Base-by-base conservation (phyloP, 2,888 invertebrate genomes). In the Trissolcus japonicus region DNA sequence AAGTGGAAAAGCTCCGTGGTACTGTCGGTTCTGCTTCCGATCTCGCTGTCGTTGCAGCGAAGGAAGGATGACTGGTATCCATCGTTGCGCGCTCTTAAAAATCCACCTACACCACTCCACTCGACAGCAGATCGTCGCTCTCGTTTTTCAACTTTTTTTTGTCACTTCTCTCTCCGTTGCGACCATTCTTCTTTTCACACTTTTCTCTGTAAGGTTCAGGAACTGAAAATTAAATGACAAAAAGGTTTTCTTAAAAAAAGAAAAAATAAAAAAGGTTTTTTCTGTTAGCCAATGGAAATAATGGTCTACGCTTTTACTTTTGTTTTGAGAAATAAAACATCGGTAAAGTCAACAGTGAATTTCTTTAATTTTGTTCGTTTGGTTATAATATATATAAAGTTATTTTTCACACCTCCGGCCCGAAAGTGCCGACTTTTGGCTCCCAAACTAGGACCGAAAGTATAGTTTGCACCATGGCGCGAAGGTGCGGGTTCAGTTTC, bases 31-130 rank as follows among this genome's bases (percentile, higher is more conserved):
- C 66, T 66, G 66, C 61, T 69, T 50, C 57, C 68, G 62, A 71
- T 60, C 57, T 69, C 21, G 60, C 55, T 74, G 76, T 74, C 65
- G 81, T 62, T 78, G 78, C 62, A 76, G 73, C 65, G 78, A 74
- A 78, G 76, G 76, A 82, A 80, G 81, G 82, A 81, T 78, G 81
- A 80, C 75, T 79, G 74, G 78, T 75, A 81, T 80, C 79, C 79
- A 80, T 82, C 80, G 79, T 80, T 71, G 76, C 55, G 61, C 48
- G 65, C 68, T 62, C 56, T 56, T 57, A 61, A 76, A 73, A 63
- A 76, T 68, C 65, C 67, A 68, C 75, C 68, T 55, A 62, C 25
- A 57, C 69, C 51, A 62, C 29, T 54, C 35, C 67, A 62, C 56
- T 62, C 65, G 66, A 50, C 68, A 67, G 60, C 72, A 61, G 19